Evolutionary conservation across 2,113 vertebrate species (phyloP), one percentile per base, ranked within the genome.

Genomic region (Hippolais icterina): DNA sequence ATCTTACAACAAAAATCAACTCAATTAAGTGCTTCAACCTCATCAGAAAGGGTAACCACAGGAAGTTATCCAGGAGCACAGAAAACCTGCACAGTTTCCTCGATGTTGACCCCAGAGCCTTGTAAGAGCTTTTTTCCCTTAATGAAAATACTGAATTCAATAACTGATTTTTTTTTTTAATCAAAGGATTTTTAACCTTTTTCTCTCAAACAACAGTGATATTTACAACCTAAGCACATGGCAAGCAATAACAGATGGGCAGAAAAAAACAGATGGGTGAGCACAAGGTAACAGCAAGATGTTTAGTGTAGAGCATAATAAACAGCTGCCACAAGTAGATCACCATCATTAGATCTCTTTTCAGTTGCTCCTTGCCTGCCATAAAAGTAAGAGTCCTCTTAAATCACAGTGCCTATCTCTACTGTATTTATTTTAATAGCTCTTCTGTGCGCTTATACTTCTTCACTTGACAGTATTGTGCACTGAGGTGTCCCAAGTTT

Each of bases 181-280:
- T 78, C 49, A 65, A 61, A 74, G 24, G 24, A 50, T 74, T 89
- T 78, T 59, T 83, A 89, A 83, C 75, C 39, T 82, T 78, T 56
- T 91, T 83, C 66, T 74, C 91, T 94, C 27, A 85, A 87, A 89
- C 42, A 56, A 11, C 31, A 64, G 68, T 41, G 47, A 52, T 47
- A 92, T 77, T 94, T 89, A 77, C 72, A 91, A 41, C 12, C 25
- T 39, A 70, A 87, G 60, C 65, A 75, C 56, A 64, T 35, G 33
- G 68, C 35, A 97, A 94, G 69, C 86, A 82, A 31, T 60, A 93
- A 83, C 90, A 96, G 92, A 93, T 86, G 70, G 79, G n/a, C 35
- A 94, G 56, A 90, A 90, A 91, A 39, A 94, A 91, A 71, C 91
- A 96, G 94, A 88, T 89, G 82, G 77, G 74, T 57, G 47, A 97